Percentiles rank a stretch among this genome's conserved stretches.
Evolutionary conservation across 2,113 vertebrate genomes (phyloP).

Genomic region (Scolopax mira): DNA sequence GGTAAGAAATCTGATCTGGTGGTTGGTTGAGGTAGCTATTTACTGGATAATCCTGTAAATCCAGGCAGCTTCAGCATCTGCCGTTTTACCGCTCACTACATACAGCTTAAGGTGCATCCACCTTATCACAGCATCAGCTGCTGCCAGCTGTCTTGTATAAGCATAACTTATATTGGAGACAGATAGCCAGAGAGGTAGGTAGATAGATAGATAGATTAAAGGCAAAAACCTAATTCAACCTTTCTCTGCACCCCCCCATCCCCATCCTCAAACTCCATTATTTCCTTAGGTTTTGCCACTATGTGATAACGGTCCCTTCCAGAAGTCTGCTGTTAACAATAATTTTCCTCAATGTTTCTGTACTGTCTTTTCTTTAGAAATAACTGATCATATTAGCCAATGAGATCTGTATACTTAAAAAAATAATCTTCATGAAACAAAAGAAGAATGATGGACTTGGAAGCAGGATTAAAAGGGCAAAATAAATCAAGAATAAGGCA

Average conservation of each 20-base stretch:
- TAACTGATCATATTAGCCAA: background rate
- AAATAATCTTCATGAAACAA: background rate
- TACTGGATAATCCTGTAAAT: background rate
- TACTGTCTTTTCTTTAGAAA: background rate
- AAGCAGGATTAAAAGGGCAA: background rate
- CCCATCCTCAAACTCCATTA: background rate
- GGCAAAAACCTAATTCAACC: background rate
- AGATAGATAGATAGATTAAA: background rate
- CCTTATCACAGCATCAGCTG: background rate
- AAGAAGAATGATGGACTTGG: background rate
- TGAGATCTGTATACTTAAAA: background rate
- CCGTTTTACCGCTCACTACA: rapidly evolving
- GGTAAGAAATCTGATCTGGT: background rate
- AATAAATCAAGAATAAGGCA: background rate
- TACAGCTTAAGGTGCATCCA: background rate
- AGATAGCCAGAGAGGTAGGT: background rate
- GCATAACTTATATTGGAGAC: background rate
- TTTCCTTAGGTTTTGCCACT: background rate
- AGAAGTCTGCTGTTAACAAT: background rate
- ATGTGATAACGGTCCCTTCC: rapidly evolving
- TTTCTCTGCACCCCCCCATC: rapidly evolving
- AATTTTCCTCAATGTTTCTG: background rate
- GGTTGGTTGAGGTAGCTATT: background rate
- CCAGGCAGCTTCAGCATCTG: background rate
- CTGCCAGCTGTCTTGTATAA: background rate